These are phyloP conservation scores for Bombus pascuorum DNA, from an alignment of 1,140 invertebrate species.

Conservation along the genomic window DNA sequence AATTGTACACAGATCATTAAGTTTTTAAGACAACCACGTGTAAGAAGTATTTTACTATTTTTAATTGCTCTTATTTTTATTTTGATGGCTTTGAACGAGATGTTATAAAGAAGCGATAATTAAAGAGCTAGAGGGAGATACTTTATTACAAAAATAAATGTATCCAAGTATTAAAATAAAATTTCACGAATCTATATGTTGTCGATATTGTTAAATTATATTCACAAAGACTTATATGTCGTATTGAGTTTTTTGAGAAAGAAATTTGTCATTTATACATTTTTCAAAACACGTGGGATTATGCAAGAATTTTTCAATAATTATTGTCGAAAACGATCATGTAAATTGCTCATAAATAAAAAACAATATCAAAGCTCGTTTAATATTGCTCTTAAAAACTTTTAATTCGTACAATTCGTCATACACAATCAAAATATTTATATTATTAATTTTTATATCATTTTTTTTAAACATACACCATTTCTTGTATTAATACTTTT, in stretches of 20 bases:
- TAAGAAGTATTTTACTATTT: conserved; percentile 19
- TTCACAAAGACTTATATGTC: not conserved
- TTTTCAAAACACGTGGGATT: not conserved
- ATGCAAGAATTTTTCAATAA: not conserved
- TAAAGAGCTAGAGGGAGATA: conserved; percentile 34
- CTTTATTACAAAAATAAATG: conserved; percentile 58
- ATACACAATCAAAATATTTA: not conserved
- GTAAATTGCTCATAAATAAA: conserved; percentile 53
- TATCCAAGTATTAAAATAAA: conserved; percentile 62
- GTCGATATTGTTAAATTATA: conserved; percentile 51
- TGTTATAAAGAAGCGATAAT: conserved; percentile 28
- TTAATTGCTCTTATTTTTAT: conserved; percentile 28
- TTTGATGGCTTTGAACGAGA: conserved; percentile 43
- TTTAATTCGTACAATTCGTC: not conserved
- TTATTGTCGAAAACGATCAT: not conserved
- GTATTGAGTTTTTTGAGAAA: not conserved
- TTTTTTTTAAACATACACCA: not conserved
- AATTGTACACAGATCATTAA: not conserved
- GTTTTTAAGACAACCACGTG: not conserved
- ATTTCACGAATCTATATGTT: conserved; percentile 55
- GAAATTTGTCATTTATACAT: not conserved
- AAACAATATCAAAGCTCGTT: not conserved
- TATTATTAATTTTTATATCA: not conserved
- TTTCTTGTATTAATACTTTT: not conserved
- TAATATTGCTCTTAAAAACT: not conserved